Conservation (phyloP, 2,888 invertebrate genomes). For the Subacronicta megacephala region DNA sequence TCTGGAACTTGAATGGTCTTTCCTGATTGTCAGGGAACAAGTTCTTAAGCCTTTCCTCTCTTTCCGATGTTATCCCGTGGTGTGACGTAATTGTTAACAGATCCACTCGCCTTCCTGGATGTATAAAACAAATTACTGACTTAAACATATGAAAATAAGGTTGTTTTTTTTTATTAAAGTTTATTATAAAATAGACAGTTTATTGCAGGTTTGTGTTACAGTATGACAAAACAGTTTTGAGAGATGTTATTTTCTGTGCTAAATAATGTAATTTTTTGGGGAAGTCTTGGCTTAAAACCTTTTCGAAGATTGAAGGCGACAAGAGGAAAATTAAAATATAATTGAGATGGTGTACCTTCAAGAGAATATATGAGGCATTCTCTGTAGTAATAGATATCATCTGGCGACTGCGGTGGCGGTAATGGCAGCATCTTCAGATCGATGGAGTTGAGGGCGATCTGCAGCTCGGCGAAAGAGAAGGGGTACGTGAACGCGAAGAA, state of each 20-base stretch:
- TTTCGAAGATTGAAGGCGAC: too few species aligned
- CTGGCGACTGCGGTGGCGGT: constrained; percentile 75
- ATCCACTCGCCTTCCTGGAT: constrained; percentile 91
- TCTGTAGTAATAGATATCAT: constrained; percentile 95
- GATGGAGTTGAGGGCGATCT: constrained; percentile 92
- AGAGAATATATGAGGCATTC: constrained; percentile 94
- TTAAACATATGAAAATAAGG: background rate
- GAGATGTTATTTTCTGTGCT: too few species aligned
- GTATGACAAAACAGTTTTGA: too few species aligned
- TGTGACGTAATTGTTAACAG: constrained; percentile 95
- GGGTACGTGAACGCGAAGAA: constrained; percentile 98
- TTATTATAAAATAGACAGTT: too few species aligned
- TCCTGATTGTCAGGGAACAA: constrained; percentile 93
- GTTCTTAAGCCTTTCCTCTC: constrained; percentile 92
- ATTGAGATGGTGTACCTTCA: constrained; percentile 85
- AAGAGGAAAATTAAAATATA: too few species aligned
- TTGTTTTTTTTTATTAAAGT: background rate
- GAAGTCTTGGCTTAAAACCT: too few species aligned
- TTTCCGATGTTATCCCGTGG: constrained; percentile 92
- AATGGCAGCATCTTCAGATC: constrained; percentile 90
- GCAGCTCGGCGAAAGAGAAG: constrained; percentile 95
- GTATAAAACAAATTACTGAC: constrained; percentile 8
- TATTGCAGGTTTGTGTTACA: too few species aligned
- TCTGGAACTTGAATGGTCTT: constrained; percentile 93
- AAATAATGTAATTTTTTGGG: too few species aligned